Percentiles rank a stretch among this genome's conserved stretches.
Conservation (phyloP, 2,113 vertebrate genomes). For the Tachycineta bicolor region DNA sequence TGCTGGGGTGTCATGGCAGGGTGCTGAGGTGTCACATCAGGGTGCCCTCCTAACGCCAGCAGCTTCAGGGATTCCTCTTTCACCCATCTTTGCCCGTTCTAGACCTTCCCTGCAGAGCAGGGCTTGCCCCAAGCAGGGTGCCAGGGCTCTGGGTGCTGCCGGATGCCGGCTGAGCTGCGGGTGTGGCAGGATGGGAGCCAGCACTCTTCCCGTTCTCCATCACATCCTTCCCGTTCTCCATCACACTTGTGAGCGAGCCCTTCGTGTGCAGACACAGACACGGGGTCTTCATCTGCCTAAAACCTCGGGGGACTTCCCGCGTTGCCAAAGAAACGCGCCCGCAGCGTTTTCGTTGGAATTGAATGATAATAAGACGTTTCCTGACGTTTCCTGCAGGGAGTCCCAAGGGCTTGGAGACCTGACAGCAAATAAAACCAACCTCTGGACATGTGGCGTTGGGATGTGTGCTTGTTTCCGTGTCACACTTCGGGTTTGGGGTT, state of each 20-base stretch:
- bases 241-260: neutral
- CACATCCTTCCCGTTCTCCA: rapidly evolving
- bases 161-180: neutral
- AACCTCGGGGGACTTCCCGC: neutral
- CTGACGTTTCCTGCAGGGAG: rapidly evolving
- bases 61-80: neutral
- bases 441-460: neutral
- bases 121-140: neutral
- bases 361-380: neutral
- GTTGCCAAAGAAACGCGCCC: neutral
- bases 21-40: neutral
- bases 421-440: neutral
- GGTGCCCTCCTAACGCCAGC: neutral
- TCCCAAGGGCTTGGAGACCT: neutral
- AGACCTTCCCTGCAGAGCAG: neutral
- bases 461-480: neutral
- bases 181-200: neutral
- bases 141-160: neutral
- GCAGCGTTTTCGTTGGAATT: rapidly evolving
- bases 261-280: neutral
- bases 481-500: neutral
- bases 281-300: neutral
- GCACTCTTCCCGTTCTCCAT: rapidly evolving
- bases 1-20: no score
- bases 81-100: rapidly evolving